Evolutionary conservation across 1,140 invertebrate species (phyloP).

Genomic region (Drosophila lacertosa): DNA sequence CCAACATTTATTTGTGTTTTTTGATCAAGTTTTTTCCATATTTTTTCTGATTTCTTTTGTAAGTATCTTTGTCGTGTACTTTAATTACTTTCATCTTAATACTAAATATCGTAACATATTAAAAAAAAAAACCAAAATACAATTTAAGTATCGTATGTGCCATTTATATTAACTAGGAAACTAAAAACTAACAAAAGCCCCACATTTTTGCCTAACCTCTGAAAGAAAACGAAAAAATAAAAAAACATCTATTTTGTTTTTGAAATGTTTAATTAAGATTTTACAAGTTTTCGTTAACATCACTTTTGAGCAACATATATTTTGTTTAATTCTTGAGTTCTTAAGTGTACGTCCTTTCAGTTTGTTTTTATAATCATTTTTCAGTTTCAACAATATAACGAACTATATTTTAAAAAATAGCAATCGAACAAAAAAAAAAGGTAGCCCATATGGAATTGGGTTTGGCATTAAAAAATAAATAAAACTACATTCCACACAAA

Average conservation of each 20-base stretch:
- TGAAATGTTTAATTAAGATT: constrained; percentile 62
- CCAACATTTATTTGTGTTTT: neutral
- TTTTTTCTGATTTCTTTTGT: constrained; percentile 40
- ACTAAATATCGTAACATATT: constrained; percentile 62
- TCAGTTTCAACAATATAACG: constrained; percentile 57
- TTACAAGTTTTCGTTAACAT: constrained; percentile 52
- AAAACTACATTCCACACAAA: constrained; percentile 9
- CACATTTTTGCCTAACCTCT: constrained; percentile 46
- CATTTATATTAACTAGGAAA: constrained; percentile 57
- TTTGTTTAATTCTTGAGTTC: constrained; percentile 65
- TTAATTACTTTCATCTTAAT: constrained; percentile 23
- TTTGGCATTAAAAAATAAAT: constrained; percentile 28
- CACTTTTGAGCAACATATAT: constrained; percentile 67
- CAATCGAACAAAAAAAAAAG: constrained; percentile 24
- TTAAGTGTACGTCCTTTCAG: constrained; percentile 80
- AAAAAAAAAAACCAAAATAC: constrained; percentile 35
- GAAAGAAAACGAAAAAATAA: constrained; percentile 35
- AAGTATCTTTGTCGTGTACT: constrained; percentile 62
- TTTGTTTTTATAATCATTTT: constrained; percentile 69
- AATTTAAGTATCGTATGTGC: constrained; percentile 56
- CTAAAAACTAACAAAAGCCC: constrained; percentile 65
- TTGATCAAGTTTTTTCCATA: neutral
- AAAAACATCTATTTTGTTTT: constrained; percentile 63
- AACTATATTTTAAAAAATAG: constrained; percentile 45
- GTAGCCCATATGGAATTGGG: constrained; percentile 18